Base-by-base conservation (phyloP, 2,888 invertebrate genomes). In the Odontocolon sp. region DNA sequence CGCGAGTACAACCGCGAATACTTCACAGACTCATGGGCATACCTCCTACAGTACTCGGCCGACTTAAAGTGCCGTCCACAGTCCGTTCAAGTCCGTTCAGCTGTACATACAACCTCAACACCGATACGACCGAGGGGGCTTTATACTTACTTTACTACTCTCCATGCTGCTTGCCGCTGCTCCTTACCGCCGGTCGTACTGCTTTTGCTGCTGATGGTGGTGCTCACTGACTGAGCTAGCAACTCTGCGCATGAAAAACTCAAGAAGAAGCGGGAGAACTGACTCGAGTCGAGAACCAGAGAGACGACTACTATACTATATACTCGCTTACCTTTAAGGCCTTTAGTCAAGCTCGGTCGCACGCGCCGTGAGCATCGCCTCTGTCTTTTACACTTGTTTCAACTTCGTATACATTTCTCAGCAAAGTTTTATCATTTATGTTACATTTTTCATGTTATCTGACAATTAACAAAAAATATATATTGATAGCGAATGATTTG, bases 261-360 rank as follows among this genome's bases (percentile, higher is more conserved):
- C 76, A 57, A 52, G 33, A 66, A 56, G 56, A 57, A 67, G 68
- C 67, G 69, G 69, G 72, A 67, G 66, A 64, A 76, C 57, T 47
- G 63, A 56, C 47, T 38, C 47, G 61, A 76, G 76, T 67, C 50
- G 61, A 73, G 50, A 67, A 74, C 57, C 66, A 69, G 72, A 56
- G 54, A 79, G 74, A 77, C 63, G 72, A 67, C 68, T 56, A 61
- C 77, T 77, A 74, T 77, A 77, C 67, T 77, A 74, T 50, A 74
- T 66, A 42, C 74, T 64, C 59, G 61, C 69, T 71, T 82, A 79
- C 79, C 81, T 86, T 84, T 84, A 85, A 86, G 84, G 86, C 85
- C 85, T 86, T 87, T 86, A 87, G 88, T 88, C 85, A 86, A 84
- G 84, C 84, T 82, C 82, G 78, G 85, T 82, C 84, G 81, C 82